Evolutionary conservation across 2,797 vertebrate species (phyloP).

Genomic region (Tragopan temminckii): DNA sequence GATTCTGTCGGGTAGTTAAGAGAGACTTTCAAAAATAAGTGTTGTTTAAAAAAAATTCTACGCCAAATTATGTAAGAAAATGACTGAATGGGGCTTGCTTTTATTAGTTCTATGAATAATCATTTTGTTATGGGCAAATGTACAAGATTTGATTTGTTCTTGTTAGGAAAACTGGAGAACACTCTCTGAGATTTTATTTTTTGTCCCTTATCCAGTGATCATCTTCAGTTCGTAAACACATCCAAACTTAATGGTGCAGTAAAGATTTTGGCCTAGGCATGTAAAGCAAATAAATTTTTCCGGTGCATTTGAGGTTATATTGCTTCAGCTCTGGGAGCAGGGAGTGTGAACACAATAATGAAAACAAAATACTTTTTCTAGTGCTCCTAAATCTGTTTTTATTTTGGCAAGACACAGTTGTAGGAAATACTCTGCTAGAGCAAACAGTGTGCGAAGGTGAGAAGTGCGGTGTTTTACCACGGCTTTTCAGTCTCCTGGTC

Average conservation of each 20-base stretch:
- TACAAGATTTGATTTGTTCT: background rate
- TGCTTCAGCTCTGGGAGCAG: background rate
- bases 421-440: background rate
- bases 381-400: background rate
- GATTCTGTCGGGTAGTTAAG: background rate
- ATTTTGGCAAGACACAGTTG: background rate
- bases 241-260: background rate
- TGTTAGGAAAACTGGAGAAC: background rate
- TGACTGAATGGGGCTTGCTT: background rate
- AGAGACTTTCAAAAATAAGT: background rate
- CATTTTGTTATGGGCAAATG: background rate
- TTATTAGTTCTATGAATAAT: background rate
- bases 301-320: background rate
- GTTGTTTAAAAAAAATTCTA: rapidly evolving
- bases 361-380: background rate
- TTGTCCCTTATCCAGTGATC: background rate
- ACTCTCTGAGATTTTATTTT: background rate
- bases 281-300: background rate
- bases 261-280: background rate
- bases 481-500: background rate
- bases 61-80: background rate
- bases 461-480: background rate
- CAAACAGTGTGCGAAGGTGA: background rate
- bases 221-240: background rate
- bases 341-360: background rate